Conservation (phyloP, 2,888 invertebrate species). For the Eurois occulta region DNA sequence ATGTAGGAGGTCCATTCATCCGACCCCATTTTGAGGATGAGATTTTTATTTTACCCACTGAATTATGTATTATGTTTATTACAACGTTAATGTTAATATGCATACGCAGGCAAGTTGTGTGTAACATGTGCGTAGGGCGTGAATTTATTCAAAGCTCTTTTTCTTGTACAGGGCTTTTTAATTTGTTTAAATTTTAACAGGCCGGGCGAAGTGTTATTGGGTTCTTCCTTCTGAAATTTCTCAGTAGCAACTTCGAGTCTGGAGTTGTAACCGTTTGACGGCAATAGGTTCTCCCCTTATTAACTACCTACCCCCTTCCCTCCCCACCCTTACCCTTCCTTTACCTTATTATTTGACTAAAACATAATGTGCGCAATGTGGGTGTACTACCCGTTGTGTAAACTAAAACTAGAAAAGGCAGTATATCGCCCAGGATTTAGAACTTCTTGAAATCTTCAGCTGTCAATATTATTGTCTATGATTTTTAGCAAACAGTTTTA, state of each 20-base stretch:
- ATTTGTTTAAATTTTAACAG: conserved; percentile 9
- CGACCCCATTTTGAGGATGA: conserved; percentile 63
- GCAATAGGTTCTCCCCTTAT: neutral
- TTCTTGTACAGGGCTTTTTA: neutral
- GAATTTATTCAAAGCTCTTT: conserved; percentile 40
- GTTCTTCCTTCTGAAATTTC: neutral
- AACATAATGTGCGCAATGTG: neutral
- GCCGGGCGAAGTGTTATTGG: neutral
- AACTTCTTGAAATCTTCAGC: neutral
- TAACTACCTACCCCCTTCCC: too few species aligned
- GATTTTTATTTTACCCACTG: conserved; percentile 67
- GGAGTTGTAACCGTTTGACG: neutral
- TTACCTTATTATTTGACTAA: neutral
- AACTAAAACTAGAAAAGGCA: neutral
- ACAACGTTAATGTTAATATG: conserved; percentile 57
- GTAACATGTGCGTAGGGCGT: conserved; percentile 34
- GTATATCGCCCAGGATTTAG: neutral
- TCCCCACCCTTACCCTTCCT: too few species aligned
- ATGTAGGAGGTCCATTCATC: conserved; percentile 71
- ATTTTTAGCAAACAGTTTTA: neutral
- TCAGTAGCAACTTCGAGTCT: neutral
- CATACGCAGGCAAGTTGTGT: conserved; percentile 41
- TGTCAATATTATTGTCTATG: neutral
- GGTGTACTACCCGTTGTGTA: neutral
- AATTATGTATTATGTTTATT: conserved; percentile 64